Base-by-base conservation (phyloP, 1,140 invertebrate species). In the Calephelis virginiensis region DNA sequence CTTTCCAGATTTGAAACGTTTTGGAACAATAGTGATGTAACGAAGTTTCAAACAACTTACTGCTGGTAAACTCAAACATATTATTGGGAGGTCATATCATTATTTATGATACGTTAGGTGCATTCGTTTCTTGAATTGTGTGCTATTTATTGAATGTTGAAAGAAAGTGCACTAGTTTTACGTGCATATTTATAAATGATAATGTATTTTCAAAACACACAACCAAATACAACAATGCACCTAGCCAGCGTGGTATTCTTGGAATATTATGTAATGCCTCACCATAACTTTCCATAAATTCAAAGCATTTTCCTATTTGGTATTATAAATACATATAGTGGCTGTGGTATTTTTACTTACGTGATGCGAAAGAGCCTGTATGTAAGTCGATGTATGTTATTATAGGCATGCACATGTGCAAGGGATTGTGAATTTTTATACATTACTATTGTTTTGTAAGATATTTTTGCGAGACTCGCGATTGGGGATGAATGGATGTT, bases 291-390 rank as follows among this genome's bases (percentile, higher is more conserved):
- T 89, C 82, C 81, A 80, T 88, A 78, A 79, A 80, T 73, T 83
- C 68, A 70, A 83, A 85, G 84, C 86, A 89, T 89, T 89, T 90
- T 90, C 86, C 85, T 89, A 89, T 89, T 91, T 85, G 89, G 89
- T 91, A 89, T 91, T 91, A 86, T 89, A 86, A 85, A 89, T 91
- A 90, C 86, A 89, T 86, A 86, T 85, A 82, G 86, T 91, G 89
- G 89, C 89, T 91, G 89, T 91, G 89, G 89, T 91, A 89, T 91
- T 78, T 89, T 89, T 85, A 89, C 86, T 86, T 90, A 89, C 82
- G 76, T 86, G 83, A 90, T 77, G 72, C 83, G 86, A 83, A 87
- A 84, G 73, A 67, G 73, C 70, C 61, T 59, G 82, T 70, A 78
- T 89, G 85, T 73, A 74, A 89, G 89, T 65, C 62, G 86, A 89